Percentiles rank a stretch among this genome's conserved stretches.
Conservation (phyloP, 2,113 vertebrate genomes). For the Felis chaus region DNA sequence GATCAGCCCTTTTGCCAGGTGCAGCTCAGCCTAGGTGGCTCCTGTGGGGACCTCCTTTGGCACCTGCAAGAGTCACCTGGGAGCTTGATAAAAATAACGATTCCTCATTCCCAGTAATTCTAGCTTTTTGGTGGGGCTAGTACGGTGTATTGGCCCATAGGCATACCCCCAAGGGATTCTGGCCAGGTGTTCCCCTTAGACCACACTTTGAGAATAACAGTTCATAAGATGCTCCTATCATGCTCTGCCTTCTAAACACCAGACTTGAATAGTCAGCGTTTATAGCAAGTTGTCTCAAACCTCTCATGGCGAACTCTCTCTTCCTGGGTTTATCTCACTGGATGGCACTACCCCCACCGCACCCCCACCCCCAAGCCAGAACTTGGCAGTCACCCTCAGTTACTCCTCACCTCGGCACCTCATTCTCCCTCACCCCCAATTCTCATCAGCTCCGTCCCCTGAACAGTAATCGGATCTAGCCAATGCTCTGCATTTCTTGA, state of each 20-base stretch:
- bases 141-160: not conserved
- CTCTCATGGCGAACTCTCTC: not conserved
- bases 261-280: not conserved
- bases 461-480: no score
- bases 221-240: not conserved
- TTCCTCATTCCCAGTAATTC: not conserved
- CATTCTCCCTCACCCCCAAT: not conserved
- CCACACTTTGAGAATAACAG: not conserved
- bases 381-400: no score
- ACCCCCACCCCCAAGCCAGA: no score
- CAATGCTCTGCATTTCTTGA: not conserved
- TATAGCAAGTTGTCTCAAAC: not conserved
- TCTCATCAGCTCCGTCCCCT: not conserved
- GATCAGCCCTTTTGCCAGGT: not conserved
- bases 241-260: not conserved
- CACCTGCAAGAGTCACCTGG: not conserved
- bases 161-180: not conserved
- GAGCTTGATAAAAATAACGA: not conserved
- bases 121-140: not conserved
- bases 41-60: not conserved
- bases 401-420: not conserved
- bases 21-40: not conserved
- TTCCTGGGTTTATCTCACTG: not conserved
- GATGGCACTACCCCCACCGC: accelerated
- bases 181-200: not conserved